Conservation (phyloP, 1,140 invertebrate genomes). For the Drosophila pruinosa region DNA sequence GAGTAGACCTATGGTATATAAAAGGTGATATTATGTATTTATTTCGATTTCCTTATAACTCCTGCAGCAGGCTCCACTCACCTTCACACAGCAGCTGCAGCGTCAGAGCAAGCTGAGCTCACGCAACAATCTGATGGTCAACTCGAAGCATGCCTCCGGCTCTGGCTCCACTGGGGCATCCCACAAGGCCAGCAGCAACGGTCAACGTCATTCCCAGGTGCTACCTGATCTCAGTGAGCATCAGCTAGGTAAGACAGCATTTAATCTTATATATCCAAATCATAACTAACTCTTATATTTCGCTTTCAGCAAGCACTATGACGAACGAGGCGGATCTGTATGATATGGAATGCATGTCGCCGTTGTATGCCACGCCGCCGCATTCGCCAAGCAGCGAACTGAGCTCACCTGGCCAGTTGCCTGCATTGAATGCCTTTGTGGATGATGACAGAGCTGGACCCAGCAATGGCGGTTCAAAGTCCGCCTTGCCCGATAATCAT, state of each 20-base stretch:
- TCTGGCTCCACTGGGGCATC: slow-evolving; percentile 24
- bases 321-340: slow-evolving; percentile 81
- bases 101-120: slow-evolving; percentile 82
- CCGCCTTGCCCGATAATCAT: slow-evolving; percentile 86
- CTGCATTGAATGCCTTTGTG: slow-evolving; percentile 83
- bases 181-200: slow-evolving; percentile 46
- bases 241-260: slow-evolving; percentile 62
- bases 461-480: slow-evolving; percentile 53
- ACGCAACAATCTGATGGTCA: slow-evolving; percentile 79
- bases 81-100: slow-evolving; percentile 91
- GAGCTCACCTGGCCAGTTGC: slow-evolving; percentile 84
- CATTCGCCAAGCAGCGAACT: slow-evolving; percentile 91
- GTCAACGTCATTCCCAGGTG: slow-evolving; percentile 83
- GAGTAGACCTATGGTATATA: slow-evolving; percentile 25
- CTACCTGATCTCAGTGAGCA: slow-evolving; percentile 81
- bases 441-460: slow-evolving; percentile 82
- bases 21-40: background rate
- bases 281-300: background rate
- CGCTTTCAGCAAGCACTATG: slow-evolving; percentile 65
- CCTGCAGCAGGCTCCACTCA: slow-evolving; percentile 83
- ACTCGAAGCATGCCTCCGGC: slow-evolving; percentile 82
- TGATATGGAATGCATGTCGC: slow-evolving; percentile 84
- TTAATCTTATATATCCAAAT: background rate
- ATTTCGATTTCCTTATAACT: background rate
- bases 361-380: slow-evolving; percentile 92